Conservation (phyloP, 2,797 vertebrate species). For the Benthosema pterotum region DNA sequence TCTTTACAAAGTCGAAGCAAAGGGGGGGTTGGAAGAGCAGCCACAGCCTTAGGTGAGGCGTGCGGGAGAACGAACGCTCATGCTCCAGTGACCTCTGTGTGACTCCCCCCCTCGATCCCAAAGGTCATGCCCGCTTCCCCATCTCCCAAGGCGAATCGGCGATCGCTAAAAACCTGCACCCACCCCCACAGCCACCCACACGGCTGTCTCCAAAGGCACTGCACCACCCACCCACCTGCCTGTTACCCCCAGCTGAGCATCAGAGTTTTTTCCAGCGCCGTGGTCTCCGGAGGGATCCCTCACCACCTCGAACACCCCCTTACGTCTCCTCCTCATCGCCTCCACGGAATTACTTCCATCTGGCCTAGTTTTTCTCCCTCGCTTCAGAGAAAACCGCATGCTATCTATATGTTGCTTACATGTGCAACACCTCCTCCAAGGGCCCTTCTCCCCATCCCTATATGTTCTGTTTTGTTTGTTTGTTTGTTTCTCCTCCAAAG, state of each 20-base stretch:
- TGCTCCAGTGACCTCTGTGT: constrained; percentile 57
- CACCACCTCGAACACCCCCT: constrained; percentile 11
- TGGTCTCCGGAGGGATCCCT: constrained; percentile 55
- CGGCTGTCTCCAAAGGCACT: constrained; percentile 39
- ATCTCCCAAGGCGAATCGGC: constrained; percentile 39
- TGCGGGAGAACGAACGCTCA: constrained; percentile 7
- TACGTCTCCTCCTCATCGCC: constrained; percentile 53
- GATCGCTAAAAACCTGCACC: constrained; percentile 5
- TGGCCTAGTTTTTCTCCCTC: constrained; percentile 78
- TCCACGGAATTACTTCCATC: constrained; percentile 78
- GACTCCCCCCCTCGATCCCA: constrained; percentile 55
- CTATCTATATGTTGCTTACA: constrained; percentile 61
- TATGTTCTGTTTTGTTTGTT: not conserved
- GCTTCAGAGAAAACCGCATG: constrained; percentile 60
- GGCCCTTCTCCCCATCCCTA: constrained; percentile 40
- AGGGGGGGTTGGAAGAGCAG: constrained; percentile 12
- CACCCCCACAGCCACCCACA: constrained; percentile 56
- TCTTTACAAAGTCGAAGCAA: constrained; percentile 19
- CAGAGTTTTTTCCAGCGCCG: constrained; percentile 62
- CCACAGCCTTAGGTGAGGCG: constrained; percentile 38
- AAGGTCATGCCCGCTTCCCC: constrained; percentile 57
- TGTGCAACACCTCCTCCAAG: constrained; percentile 45
- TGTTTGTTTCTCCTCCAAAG: constrained; percentile 8
- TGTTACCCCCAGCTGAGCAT: constrained; percentile 66
- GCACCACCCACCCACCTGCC: constrained; percentile 73